These are phyloP conservation scores for Drosophila quadrilineata DNA, from an alignment of 1,140 invertebrate genomes.

Conservation along the genomic window DNA sequence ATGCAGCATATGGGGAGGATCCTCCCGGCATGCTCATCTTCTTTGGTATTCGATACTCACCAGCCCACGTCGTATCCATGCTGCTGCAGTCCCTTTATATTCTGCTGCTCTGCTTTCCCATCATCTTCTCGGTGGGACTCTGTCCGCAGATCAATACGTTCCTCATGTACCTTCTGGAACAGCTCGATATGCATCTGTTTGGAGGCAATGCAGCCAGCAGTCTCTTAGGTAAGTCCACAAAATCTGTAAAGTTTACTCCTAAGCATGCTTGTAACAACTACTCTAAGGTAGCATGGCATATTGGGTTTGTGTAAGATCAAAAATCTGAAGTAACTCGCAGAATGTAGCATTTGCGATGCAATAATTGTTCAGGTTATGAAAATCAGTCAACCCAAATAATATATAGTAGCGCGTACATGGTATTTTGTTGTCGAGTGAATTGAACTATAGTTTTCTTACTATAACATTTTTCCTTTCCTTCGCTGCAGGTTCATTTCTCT, in stretches of 20 bases:
- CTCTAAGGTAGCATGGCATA: no score
- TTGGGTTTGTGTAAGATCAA: no score
- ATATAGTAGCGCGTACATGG: no score
- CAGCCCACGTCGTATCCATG: conserved; percentile 85
- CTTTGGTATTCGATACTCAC: conserved; percentile 89
- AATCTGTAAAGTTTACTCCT: background rate
- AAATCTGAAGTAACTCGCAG: no score
- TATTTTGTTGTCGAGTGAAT: no score
- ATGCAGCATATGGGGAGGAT: conserved; percentile 43
- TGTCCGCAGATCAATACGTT: conserved; percentile 99
- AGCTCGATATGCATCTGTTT: conserved; percentile 98
- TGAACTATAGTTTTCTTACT: background rate
- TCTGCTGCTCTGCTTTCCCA: conserved; percentile 94
- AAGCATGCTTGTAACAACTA: background rate
- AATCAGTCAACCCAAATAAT: no score
- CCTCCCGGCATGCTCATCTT: conserved; percentile 79
- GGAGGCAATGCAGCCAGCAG: conserved; percentile 98
- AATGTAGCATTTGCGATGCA: no score
- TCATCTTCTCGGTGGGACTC: conserved; percentile 96
- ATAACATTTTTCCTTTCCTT: conserved; percentile 66
- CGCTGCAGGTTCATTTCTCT: conserved; percentile 87
- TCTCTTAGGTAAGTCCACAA: conserved; percentile 82
- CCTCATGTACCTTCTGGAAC: conserved; percentile 96
- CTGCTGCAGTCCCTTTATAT: conserved; percentile 88
- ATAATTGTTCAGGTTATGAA: no score